Evolutionary conservation across 1,140 invertebrate genomes (phyloP).

Genomic region (Diorhabda elongata): DNA sequence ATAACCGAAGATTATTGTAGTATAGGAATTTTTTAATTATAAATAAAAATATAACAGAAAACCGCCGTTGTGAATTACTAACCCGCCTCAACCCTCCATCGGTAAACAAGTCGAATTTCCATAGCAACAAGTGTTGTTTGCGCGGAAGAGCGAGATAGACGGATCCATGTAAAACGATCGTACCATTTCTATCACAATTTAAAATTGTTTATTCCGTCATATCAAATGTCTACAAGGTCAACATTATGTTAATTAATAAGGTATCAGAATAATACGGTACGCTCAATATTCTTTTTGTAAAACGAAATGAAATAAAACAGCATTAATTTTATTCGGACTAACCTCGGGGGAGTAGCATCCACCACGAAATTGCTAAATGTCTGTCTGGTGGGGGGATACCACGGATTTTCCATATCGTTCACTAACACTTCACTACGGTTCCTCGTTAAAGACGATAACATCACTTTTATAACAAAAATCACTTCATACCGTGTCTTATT

Average conservation of each 20-base stretch:
- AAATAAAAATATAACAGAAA: no score
- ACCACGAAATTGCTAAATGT: conserved; percentile 26
- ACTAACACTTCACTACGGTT: not conserved
- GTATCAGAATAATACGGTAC: not conserved
- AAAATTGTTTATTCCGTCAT: conserved; percentile 16
- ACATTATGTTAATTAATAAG: conserved; percentile 10
- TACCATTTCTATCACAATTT: conserved; percentile 4
- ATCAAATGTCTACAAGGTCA: conserved; percentile 12
- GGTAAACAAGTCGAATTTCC: not conserved
- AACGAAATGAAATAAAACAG: conserved; percentile 1
- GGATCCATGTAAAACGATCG: not conserved
- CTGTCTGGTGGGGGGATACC: conserved; percentile 28
- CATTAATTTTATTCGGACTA: conserved; percentile 16
- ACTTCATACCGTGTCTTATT: not conserved
- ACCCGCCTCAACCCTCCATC: not conserved
- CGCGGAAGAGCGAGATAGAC: not conserved
- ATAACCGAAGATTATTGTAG: no score
- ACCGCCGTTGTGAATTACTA: no score
- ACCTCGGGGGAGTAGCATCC: conserved; percentile 33
- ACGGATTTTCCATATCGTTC: conserved; percentile 23
- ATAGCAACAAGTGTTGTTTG: not conserved
- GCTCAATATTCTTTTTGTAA: not conserved
- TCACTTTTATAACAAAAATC: not conserved
- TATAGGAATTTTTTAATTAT: no score
- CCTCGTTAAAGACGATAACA: not conserved